These are phyloP conservation scores for Synergus gifuensis DNA, from an alignment of 2,888 invertebrate species.

Conservation along the genomic window DNA sequence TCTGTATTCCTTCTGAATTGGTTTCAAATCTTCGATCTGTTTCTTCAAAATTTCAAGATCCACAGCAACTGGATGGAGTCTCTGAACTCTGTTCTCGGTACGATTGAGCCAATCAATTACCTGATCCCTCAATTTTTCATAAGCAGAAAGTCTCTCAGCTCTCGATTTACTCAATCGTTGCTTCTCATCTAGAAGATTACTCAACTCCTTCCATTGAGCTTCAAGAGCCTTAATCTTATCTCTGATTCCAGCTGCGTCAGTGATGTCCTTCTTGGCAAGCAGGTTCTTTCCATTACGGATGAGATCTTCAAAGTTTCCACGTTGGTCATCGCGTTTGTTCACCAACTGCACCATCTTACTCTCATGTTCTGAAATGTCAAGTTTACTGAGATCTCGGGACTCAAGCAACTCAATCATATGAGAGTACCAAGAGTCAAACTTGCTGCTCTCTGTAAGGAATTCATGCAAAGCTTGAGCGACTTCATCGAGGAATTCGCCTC, in stretches of 20 bases:
- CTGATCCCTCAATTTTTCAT: slow-evolving; percentile 90
- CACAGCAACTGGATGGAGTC: slow-evolving; percentile 91
- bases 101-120: slow-evolving; percentile 91
- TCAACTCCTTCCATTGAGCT: slow-evolving; percentile 93
- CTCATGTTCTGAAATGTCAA: slow-evolving; percentile 84
- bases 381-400: slow-evolving; percentile 84
- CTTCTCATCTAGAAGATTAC: slow-evolving; percentile 89
- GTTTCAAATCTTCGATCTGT: slow-evolving; percentile 91
- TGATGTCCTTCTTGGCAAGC: slow-evolving; percentile 91
- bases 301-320: slow-evolving; percentile 85
- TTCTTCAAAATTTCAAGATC: slow-evolving; percentile 91
- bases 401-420: slow-evolving; percentile 87
- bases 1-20: slow-evolving; percentile 92
- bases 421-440: slow-evolving; percentile 86
- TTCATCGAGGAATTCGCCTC: slow-evolving; percentile 91
- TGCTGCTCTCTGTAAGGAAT: slow-evolving; percentile 73
- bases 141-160: slow-evolving; percentile 91
- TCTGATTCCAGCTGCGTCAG: slow-evolving; percentile 89
- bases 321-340: slow-evolving; percentile 80
- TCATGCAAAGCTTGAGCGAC: slow-evolving; percentile 81
- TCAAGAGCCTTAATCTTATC: slow-evolving; percentile 93
- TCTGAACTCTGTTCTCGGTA: slow-evolving; percentile 88
- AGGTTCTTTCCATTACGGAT: slow-evolving; percentile 89
- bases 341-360: slow-evolving; percentile 80
- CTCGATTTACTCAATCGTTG: slow-evolving; percentile 90